Evolutionary conservation across 2,113 vertebrate genomes (phyloP), one percentile per base, ranked within the genome.

Genomic region (Colistium nudipinnis): DNA sequence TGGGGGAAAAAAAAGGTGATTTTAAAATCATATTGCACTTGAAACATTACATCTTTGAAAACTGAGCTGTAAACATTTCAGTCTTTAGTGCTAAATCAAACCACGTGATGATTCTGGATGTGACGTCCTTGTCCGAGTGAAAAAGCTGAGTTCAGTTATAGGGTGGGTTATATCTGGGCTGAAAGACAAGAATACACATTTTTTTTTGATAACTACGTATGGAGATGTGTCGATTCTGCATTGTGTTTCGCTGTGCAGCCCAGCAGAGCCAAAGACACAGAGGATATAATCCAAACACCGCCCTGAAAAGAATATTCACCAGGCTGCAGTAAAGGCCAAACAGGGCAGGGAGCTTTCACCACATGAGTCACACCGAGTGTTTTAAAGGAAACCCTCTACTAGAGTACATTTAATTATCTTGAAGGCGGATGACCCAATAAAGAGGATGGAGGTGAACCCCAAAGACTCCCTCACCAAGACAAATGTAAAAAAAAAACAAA

Each of bases 121-220:
- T 78, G 88, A 66, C 1, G 89, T 90, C 89, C 84, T 70, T 81
- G 82, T 88, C 83, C 88, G 35, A 80, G 57, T 84, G 86, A 87
- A 81, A n/a, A 85, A 84, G 83, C 45, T 83, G 84, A 75, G 80
- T 80, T 93, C 92, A 93, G 81, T 84, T 81, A 92, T 90, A 91
- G 17, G 92, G 91, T 54, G 90, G 92, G 56, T 92, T 87, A 89
- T 85, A 74, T 83, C 86, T 88, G 73, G 92, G 92, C 93, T 94
- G 93, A 88, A 94, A 94, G 76, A 94, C 84, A 94, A 93, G 62
- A 92, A 92, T 82, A 90, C 54, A 87, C n/a, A n/a, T n/a, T 71
- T 75, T 62, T 72, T 43, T 84, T 83, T 81, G 60, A 80, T 79
- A 71, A 80, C 61, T 73, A 45, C 16, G 43, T 51, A 68, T 70